Evolutionary conservation across 1,140 invertebrate genomes (phyloP).

Genomic region (Drosophila bifasciata): DNA sequence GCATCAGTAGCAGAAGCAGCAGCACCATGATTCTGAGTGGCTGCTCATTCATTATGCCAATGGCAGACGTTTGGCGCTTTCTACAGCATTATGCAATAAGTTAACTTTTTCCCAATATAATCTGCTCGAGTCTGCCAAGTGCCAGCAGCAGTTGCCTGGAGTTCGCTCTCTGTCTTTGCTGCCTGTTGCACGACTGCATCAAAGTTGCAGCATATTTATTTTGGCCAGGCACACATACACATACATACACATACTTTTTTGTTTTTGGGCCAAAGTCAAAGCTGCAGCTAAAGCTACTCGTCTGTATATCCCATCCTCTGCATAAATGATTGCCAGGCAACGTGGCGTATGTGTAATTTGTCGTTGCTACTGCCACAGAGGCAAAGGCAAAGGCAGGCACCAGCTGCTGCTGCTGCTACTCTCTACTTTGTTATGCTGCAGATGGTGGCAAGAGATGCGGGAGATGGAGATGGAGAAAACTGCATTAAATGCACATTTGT

Average conservation of each 20-base stretch:
- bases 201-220: constrained; percentile 58
- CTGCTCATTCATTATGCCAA: constrained; percentile 79
- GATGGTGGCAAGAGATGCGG: background rate
- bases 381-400: background rate
- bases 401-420: constrained; percentile 32
- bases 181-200: constrained; percentile 54
- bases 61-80: constrained; percentile 60
- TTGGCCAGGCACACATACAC: constrained; percentile 36
- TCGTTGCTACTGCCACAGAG: constrained; percentile 46
- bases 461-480: constrained; percentile 37
- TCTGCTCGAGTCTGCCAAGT: constrained; percentile 19
- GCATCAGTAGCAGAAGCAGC: background rate
- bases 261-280: constrained; percentile 21
- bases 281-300: constrained; percentile 1
- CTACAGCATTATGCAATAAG: constrained; percentile 79
- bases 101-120: constrained; percentile 69
- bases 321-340: constrained; percentile 69
- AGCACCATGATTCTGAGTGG: constrained; percentile 54
- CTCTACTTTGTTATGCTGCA: constrained; percentile 47
- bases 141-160: constrained; percentile 57
- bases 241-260: too few species aligned
- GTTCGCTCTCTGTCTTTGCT: constrained; percentile 24
- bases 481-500: constrained; percentile 78
- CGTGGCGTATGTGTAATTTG: constrained; percentile 78
- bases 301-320: constrained; percentile 21